Base-by-base conservation (phyloP, 2,797 vertebrate species). In the Jordanella pulchra region DNA sequence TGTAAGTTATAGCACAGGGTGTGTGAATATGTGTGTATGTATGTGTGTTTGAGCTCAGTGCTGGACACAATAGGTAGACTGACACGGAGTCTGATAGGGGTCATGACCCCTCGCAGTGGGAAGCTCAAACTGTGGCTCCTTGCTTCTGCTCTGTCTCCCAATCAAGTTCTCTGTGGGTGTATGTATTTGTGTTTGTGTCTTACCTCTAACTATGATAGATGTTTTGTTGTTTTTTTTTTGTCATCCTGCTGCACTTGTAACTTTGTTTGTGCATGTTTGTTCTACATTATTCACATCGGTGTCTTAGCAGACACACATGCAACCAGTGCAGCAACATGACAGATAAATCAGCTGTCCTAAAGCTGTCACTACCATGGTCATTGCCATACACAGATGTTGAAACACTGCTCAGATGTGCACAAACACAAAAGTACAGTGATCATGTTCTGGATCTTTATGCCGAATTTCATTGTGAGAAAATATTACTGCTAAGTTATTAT, bases 21-120 rank as follows among this genome's bases (percentile, higher is more conserved):
- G 54, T 74, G 15, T 74, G 66, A 80, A 61, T 61, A 61, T 61
- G 60, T 42, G 73, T 79, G 58, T 69, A 67, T 77, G 78, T 72
- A 69, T 79, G 79, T 78, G 82, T 77, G 80, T 83, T 73, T 80
- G 79, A 76, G 79, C 74, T 82, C 71, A 77, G 80, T 69, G 74
- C 94, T 79, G 89, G 90, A 93, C 93, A 97, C 95, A 96, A 97
- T 96, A 95, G 96, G 94, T 95, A 95, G 95, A 95, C 96, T 98
- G 97, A 97, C 97, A 97, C 95, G 95, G 96, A 98, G 97, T 97
- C 96, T 98, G 97, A 98, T 98, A 96, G 96, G 96, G 96, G 97
- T 96, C 94, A 92, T 94, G 93, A 95, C 97, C 96, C 95, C 93
- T 94, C 95, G 93, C 94, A 92, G 93, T 87, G 58, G 93, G 94